Conservation (phyloP, 2,113 vertebrate genomes). For the Pavo muticus region DNA sequence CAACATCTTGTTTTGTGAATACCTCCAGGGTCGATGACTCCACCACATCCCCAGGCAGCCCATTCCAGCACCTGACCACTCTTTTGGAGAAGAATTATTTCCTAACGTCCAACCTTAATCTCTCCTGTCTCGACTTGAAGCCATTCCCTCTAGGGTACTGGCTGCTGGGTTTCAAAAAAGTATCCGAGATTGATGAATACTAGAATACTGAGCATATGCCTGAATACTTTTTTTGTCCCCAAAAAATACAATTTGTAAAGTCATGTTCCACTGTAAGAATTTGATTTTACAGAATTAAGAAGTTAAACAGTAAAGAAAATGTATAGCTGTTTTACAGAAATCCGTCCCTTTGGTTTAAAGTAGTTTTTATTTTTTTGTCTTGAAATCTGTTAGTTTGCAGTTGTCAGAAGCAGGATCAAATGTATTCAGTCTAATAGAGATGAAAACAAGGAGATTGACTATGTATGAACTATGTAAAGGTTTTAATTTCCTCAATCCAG, state of each 20-base stretch:
- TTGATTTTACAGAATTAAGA: neutral
- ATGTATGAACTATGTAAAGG: neutral
- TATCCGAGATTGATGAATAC: rapidly evolving
- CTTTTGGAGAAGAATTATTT: no score
- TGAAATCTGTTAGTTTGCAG: neutral
- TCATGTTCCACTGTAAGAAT: neutral
- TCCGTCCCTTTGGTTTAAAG: neutral
- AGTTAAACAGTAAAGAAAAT: neutral
- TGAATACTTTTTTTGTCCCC: neutral
- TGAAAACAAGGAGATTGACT: neutral
- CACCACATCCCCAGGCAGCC: no score
- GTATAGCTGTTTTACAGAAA: neutral
- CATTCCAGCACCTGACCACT: no score
- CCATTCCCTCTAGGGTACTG: neutral
- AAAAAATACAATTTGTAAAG: neutral
- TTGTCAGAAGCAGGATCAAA: neutral
- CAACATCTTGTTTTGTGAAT: no score
- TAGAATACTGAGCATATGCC: neutral
- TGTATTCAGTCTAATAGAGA: neutral
- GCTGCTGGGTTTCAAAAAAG: rapidly evolving
- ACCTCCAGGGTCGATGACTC: no score
- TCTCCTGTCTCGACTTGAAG: no score
- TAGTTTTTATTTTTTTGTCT: neutral
- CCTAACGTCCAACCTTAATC: no score
- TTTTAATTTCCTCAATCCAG: neutral